These are phyloP conservation scores for Metaphire vulgaris DNA, from an alignment of 1,140 invertebrate genomes.

Conservation along the genomic window DNA sequence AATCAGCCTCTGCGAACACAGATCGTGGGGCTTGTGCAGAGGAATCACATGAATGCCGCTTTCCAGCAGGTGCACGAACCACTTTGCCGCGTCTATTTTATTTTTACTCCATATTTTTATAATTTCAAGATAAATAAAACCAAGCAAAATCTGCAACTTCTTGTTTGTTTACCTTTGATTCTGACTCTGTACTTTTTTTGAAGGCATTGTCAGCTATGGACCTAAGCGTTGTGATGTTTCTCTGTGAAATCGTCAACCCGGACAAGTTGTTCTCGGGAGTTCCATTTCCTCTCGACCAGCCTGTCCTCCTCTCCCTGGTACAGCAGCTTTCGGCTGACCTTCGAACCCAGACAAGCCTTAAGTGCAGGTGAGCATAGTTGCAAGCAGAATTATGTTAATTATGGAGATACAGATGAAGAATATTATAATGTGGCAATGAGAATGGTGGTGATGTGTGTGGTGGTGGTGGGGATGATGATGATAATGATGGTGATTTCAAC, in stretches of 20 bases:
- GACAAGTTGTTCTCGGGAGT: conserved; percentile 64
- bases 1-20: conserved; percentile 55
- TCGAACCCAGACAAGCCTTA: conserved; percentile 72
- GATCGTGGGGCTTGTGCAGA: conserved; percentile 63
- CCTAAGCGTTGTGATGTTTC: conserved; percentile 71
- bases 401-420: no score
- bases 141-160: no score
- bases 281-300: conserved; percentile 68
- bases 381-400: no score
- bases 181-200: conserved; percentile 33
- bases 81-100: no score
- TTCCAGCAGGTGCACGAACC: conserved; percentile 72
- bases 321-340: conserved; percentile 86
- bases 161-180: no score
- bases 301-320: conserved; percentile 80
- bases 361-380: conserved; percentile 65
- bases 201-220: conserved; percentile 78
- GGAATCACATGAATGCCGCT: conserved; percentile 72
- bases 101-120: no score
- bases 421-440: no score
- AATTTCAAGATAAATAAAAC: no score
- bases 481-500: no score
- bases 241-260: conserved; percentile 73
- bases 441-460: no score
- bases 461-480: no score